Base-by-base conservation (phyloP, 1,140 invertebrate species). In the Drosophila elegans region DNA sequence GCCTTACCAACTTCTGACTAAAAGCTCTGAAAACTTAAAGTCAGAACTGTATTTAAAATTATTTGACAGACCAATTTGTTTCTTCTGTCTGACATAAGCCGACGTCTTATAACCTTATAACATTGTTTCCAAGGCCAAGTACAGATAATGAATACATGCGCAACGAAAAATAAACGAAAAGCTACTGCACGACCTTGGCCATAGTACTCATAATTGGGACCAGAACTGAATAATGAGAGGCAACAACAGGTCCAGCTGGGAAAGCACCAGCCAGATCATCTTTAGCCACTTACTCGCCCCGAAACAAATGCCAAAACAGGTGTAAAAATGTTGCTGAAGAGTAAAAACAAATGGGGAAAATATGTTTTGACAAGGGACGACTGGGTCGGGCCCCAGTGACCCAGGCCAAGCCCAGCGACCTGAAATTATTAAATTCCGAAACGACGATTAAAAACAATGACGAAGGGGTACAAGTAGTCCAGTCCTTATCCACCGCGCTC, bases 381-480 rank as follows among this genome's bases (percentile, higher is more conserved):
- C n/a, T 13, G 6, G 39, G n/a, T 5, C 25, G 13, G n/a, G 34
- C 32, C 34, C 25, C 39, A 36, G 21, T 38, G 57, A 27, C 42
- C 42, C 59, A 32, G 32, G 34, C 41, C 39, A 41, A 10, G 27
- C 46, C 57, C 46, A n/a, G 80, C 80, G 63, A 78, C 75, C 78
- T 83, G 79, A 84, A 80, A 72, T 84, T 84, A 83, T 83, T 83
- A 83, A 83, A 82, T 82, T 81, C 57, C 61, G 46, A 45, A 53
- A 64, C 81, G 48, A 46, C 68, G 80, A 82, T 82, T 82, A 74
- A 74, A 82, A 76, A 52, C 45, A 39, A 61, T 27, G 51, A 68
- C 48, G 67, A 44, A 52, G 39, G 13, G 13, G 32, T 41, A 34
- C 12, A 1, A 21, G 16, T 21, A 21, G 1, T 21, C 16, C 16